Evolutionary conservation across 1,140 invertebrate species (phyloP), one percentile per base, ranked within the genome.

Genomic region (Trypoxylus dichotomus): DNA sequence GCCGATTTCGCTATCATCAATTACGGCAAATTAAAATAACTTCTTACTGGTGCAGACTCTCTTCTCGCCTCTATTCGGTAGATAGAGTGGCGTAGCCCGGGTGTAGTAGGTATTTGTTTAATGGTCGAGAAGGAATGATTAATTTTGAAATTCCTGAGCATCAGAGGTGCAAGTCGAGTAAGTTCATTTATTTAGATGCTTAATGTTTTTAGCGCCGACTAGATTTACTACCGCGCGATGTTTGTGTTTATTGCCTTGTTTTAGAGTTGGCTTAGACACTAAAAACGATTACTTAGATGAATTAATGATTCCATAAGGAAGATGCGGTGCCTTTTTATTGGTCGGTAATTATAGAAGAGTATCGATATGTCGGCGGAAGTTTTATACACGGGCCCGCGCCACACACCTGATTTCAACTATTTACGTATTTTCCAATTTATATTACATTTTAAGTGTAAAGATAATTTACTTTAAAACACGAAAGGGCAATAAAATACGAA

Each of bases 101-200:
- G 60, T 24, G 60, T 19, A 54, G 47, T 54, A 54, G 47, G 47
- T 54, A 54, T 54, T 68, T 68, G 60, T 68, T 68, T 68, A 68
- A 68, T 68, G 60, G 60, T 68, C 60, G n/a, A 68, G 60, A 68
- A 24, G 60, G 60, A 68, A 68, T 68, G 60, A 68, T 68, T 68
- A 68, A 68, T 68, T 68, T 68, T 68, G 60, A 68, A 68, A 68
- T 68, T 68, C 60, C 60, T 68, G 11, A 27, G 60, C 24, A 29
- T 68, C 21, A 29, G 27, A 27, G 60, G 24, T 68, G 60, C 60
- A 68, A 68, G 21, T 68, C 60, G 60, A 29, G 60, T 68, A 68
- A 68, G 60, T 68, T 68, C 60, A 68, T 68, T 68, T 68, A 68
- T 68, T 68, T 68, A 29, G 60, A 68, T 68, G 60, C 60, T 68